Evolutionary conservation across 1,140 invertebrate species (phyloP).

Genomic region (Cyphomyrmex costatus): DNA sequence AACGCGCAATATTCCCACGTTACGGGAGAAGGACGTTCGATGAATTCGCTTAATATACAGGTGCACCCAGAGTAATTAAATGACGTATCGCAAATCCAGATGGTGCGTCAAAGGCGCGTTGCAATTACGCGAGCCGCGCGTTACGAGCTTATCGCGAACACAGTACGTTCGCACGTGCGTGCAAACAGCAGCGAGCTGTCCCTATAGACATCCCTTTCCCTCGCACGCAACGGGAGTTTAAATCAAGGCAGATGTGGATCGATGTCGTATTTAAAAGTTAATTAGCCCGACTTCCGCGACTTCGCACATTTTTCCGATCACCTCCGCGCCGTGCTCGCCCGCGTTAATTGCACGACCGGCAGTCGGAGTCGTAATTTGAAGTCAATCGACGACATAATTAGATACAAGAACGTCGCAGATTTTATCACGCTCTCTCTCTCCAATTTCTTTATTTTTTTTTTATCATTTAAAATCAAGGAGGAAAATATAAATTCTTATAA

Average conservation of each 20-base stretch:
- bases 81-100: conserved; percentile 57
- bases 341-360: conserved; percentile 38
- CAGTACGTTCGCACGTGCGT: conserved; percentile 40
- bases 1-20: conserved; percentile 62
- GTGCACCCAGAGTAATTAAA: conserved; percentile 37
- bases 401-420: background rate
- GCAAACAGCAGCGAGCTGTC: conserved; percentile 7
- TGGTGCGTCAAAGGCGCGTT: conserved; percentile 40
- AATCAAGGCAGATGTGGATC: conserved; percentile 45
- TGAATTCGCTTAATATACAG: conserved; percentile 61
- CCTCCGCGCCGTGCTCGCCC: background rate
- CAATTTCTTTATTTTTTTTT: background rate
- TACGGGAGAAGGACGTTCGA: conserved; percentile 49
- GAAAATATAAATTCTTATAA: background rate
- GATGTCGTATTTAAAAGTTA: conserved; percentile 56
- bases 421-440: background rate
- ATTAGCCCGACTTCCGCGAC: conserved; percentile 43
- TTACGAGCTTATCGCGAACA: conserved; percentile 42
- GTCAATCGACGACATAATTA: conserved; percentile 31
- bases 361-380: conserved; percentile 13
- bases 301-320: conserved; percentile 13
- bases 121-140: conserved; percentile 39
- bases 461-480: background rate
- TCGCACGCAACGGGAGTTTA: conserved; percentile 28
- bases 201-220: conserved; percentile 5